Conservation (phyloP, 2,113 vertebrate species). For the Corynorhinus townsendii region DNA sequence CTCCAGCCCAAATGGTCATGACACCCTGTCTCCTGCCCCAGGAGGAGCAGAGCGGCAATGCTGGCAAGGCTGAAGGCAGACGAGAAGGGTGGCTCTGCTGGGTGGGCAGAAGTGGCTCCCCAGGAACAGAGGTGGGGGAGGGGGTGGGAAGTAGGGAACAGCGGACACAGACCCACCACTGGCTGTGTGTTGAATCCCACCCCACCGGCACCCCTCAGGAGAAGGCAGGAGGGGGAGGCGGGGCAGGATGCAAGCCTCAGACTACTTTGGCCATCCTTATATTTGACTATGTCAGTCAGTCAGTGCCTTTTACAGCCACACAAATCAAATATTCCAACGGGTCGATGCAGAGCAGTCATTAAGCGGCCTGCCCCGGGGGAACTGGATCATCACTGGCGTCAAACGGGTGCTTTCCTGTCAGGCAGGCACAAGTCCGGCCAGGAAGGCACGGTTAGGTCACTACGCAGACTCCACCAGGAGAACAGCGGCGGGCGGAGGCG, state of each 20-base stretch:
- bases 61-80: background rate
- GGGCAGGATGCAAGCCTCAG: background rate
- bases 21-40: background rate
- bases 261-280: background rate
- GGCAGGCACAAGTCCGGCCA: background rate
- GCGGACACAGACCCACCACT: background rate
- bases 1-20: background rate
- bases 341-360: background rate
- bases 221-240: background rate
- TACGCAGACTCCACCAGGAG: background rate
- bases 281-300: background rate
- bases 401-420: constrained; percentile 21
- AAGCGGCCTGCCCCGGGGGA: background rate
- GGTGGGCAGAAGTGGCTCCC: background rate
- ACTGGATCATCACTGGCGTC: background rate
- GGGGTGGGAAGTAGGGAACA: too few species aligned
- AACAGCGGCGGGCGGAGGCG: background rate
- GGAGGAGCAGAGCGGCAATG: background rate
- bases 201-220: background rate
- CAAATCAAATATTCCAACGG: constrained; percentile 31
- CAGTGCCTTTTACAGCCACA: background rate
- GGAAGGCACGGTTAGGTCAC: background rate
- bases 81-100: background rate
- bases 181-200: background rate
- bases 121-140: background rate